phyloP scores from a whole-genome alignment of 2,888 invertebrate species.

The Nephrotoma appendiculata region DNA sequence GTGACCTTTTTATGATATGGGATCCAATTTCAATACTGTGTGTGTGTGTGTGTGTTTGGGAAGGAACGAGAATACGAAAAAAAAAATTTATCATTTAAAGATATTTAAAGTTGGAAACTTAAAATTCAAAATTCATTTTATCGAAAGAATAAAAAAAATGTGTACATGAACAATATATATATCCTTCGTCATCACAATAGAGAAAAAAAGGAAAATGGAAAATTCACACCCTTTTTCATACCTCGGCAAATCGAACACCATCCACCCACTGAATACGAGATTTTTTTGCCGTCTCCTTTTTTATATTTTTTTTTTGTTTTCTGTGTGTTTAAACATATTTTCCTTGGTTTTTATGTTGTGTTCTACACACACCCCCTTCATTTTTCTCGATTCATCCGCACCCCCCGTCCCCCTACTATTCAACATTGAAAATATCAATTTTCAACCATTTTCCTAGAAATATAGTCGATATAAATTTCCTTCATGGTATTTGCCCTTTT shows the following conservation, averaged over 20 bases:
- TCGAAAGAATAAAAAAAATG: not conserved
- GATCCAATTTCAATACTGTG: not conserved
- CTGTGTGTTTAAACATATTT: not conserved
- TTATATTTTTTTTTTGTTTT: not conserved
- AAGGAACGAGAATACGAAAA: not conserved
- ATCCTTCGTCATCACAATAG: not conserved
- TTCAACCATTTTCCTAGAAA: not conserved
- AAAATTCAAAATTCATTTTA: not conserved
- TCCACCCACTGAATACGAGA: not conserved
- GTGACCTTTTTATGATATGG: not conserved
- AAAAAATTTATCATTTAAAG: not conserved
- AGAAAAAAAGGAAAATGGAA: not conserved
- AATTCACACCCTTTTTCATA: not conserved
- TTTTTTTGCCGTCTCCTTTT: not conserved
- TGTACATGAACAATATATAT: not conserved
- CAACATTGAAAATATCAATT: not conserved
- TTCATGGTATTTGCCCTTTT: not conserved
- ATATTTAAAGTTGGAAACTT: not conserved
- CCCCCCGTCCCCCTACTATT: not conserved
- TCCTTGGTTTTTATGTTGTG: not conserved
- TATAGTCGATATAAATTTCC: not conserved
- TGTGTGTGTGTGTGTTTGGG: not conserved
- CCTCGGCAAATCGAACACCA: not conserved
- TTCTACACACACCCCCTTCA: not conserved
- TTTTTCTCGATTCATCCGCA: not conserved